These are phyloP conservation scores for Hemithea aestivaria DNA, from an alignment of 2,888 invertebrate genomes.

Conservation along the genomic window DNA sequence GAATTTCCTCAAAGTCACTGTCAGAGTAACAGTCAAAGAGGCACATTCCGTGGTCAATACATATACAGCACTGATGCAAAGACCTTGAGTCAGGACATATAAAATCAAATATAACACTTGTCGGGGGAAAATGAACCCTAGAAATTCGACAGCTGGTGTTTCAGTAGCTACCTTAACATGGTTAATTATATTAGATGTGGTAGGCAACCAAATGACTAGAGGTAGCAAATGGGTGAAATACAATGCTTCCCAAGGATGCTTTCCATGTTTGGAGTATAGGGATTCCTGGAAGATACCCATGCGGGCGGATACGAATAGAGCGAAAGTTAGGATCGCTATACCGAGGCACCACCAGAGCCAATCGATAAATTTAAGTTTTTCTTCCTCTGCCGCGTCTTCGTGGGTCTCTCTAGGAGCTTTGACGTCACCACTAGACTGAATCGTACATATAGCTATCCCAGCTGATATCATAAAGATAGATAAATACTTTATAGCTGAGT, in stretches of 20 bases:
- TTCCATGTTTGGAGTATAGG: slow-evolving; percentile 90
- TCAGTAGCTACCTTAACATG: slow-evolving; percentile 86
- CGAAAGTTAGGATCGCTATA: slow-evolving; percentile 89
- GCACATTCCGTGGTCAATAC: slow-evolving; percentile 95
- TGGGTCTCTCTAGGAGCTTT: slow-evolving; percentile 73
- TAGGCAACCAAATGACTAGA: slow-evolving; percentile 91
- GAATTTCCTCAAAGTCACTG: slow-evolving; percentile 97
- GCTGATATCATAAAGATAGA: slow-evolving; percentile 95
- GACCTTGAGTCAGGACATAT: slow-evolving; percentile 92
- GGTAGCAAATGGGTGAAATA: slow-evolving; percentile 95
- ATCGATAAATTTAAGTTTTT: slow-evolving; percentile 60
- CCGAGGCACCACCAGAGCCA: slow-evolving; percentile 84
- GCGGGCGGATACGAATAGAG: slow-evolving; percentile 94
- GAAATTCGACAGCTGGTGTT: slow-evolving; percentile 81
- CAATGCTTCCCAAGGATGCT: slow-evolving; percentile 93
- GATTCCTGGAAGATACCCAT: slow-evolving; percentile 98
- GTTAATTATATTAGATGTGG: slow-evolving; percentile 86
- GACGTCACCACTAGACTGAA: slow-evolving; percentile 88
- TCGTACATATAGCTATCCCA: slow-evolving; percentile 95
- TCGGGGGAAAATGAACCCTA: slow-evolving; percentile 83
- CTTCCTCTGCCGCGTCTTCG: slow-evolving; percentile 62
- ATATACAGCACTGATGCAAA: slow-evolving; percentile 97
- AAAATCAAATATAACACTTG: slow-evolving; percentile 88
- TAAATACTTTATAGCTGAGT: slow-evolving; percentile 90
- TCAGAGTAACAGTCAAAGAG: slow-evolving; percentile 95